Conservation (phyloP, 2,888 invertebrate species). For the Patella caerulea region DNA sequence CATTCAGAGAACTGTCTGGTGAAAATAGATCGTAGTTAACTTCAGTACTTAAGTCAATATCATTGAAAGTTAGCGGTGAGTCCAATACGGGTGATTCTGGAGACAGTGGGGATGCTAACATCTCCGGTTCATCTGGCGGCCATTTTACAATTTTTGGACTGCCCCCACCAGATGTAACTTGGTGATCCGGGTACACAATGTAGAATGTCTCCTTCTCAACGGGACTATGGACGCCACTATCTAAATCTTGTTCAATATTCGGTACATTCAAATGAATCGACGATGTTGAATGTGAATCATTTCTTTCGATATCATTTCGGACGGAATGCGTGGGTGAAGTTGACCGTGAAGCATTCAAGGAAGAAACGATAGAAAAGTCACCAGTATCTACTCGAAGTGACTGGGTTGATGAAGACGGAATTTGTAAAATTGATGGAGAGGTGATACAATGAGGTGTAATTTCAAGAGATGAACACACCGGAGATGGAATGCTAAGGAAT, state of each 20-base stretch:
- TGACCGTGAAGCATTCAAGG: no score
- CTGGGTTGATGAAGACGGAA: background rate
- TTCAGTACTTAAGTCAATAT: conserved; percentile 16
- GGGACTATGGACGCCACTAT: conserved; percentile 1
- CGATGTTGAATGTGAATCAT: background rate
- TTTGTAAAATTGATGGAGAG: background rate
- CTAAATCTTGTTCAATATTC: conserved; percentile 11
- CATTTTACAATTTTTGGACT: conserved; percentile 21
- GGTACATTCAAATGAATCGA: background rate
- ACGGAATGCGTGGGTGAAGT: background rate
- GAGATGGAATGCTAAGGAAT: background rate
- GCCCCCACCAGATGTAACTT: background rate
- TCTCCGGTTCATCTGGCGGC: conserved; percentile 14
- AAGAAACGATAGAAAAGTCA: background rate
- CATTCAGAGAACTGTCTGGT: background rate
- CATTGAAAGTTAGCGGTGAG: conserved; percentile 21
- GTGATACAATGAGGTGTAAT: background rate
- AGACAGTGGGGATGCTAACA: background rate
- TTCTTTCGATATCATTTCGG: no score
- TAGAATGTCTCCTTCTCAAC: conserved; percentile 22
- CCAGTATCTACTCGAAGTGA: background rate
- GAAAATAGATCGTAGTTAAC: background rate
- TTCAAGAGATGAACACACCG: background rate
- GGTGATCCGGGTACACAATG: conserved; percentile 10
- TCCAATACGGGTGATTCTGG: background rate